A percentile compares a stretch with the other conserved stretches of the same genome.
phyloP scores from a whole-genome alignment of 2,113 vertebrate species.

The Antechinus stuartii region DNA sequence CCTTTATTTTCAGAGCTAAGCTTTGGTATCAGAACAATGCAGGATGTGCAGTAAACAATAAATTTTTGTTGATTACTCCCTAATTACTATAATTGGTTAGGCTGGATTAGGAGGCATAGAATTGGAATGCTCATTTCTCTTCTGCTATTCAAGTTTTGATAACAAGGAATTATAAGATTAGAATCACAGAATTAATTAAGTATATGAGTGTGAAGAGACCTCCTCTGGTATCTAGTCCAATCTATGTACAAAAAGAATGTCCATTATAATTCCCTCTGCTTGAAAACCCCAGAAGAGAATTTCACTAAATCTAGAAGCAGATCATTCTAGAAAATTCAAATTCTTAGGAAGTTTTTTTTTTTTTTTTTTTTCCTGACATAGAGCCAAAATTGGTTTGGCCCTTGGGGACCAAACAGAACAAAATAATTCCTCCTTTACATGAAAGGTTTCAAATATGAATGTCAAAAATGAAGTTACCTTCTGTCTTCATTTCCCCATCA shows the following conservation, averaged over 20 bases:
- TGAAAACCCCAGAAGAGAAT: not conserved
- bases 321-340: not conserved
- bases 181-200: not conserved
- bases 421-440: not conserved
- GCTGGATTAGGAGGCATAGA: not conserved
- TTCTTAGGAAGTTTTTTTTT: not conserved
- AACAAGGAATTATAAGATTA: not conserved
- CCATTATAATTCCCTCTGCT: not conserved
- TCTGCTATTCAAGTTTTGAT: not conserved
- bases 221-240: not conserved
- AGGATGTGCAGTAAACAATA: not conserved
- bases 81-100: not conserved
- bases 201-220: not conserved
- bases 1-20: not conserved
- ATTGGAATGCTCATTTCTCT: not conserved
- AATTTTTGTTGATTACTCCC: not conserved
- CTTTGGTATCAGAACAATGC: not conserved
- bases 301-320: not conserved
- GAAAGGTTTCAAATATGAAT: not conserved
- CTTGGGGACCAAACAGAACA: not conserved
- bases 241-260: not conserved
- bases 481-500: not conserved
- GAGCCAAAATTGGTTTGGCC: not conserved
- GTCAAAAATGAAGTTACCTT: not conserved
- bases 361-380: not conserved